Evolutionary conservation across 2,888 invertebrate genomes (phyloP), one percentile per base, ranked within the genome.

Genomic region (Hybos culiciformis): DNA sequence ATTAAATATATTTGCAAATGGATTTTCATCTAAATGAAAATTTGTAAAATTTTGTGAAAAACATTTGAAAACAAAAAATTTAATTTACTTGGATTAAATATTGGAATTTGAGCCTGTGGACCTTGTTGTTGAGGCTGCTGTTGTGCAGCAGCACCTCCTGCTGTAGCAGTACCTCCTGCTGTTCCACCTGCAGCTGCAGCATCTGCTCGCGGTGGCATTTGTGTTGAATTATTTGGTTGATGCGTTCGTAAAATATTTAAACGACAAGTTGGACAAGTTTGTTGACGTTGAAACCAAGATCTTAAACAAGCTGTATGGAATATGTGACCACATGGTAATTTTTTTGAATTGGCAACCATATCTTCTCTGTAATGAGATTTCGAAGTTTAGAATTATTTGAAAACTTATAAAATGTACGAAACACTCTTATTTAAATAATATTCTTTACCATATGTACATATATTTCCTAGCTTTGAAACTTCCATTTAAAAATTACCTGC

Each of bases 271-370:
- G 98, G 98, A 61, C 98, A 99, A 5, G 98, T 98, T 70, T 99
- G 98, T 64, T 99, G 98, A 8, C 98, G 78, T 70, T 98, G 98
- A 70, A 99, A 99, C 98, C 98, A 99, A 31, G 94, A 92, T 39
- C 97, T 80, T 43, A 98, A 73, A 67, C 98, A 98, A 42, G 88
- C 85, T 37, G 94, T 88, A 69, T 99, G 98, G 73, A 99, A 98
- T 58, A 99, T 97, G 67, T 99, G 98, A 64, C 93, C 93, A 70
- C 98, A 99, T 1, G 98, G 97, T 50, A 99, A 69, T 62, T 96
- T 97, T 69, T 99, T 98, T 32, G 94, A 84, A 40, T 78, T 80
- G 50, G 73, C 69, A 4, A 74, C 63, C 78, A 78, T 78, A 56
- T 78, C 78, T 55, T 78, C 78, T 58, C 80, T 77, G 55, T 17